Evolutionary conservation across 2,797 vertebrate genomes (phyloP), one percentile per base, ranked within the genome.

Genomic region (Agapornis canus): DNA sequence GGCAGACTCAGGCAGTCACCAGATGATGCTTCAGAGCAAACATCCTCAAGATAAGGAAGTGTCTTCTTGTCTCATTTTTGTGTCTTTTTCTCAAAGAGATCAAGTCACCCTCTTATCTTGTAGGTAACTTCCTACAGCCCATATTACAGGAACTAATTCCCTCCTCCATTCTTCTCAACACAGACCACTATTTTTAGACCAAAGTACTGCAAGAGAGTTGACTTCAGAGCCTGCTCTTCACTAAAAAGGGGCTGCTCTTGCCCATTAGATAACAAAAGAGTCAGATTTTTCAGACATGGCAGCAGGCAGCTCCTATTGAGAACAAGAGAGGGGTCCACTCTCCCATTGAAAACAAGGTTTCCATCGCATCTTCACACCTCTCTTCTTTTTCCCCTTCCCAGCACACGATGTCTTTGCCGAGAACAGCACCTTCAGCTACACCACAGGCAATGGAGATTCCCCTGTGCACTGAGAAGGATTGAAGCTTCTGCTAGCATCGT

Each of bases 71-170:
- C 29, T 61, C 29, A 72, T 56, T 91, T 78, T 61, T 65, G 27
- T n/a, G 61, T 23, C 45, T 88, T 87, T 65, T 49, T 35, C 77
- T 84, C 66, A 23, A 73, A 84, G 88, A 92, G 87, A 94, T 94
- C 95, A 80, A 94, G 89, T 86, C 82, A 66, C 64, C n/a, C 27
- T 94, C 85, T 95, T 97, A 96, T 94, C 92, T 94, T 49, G 73
- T 19, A 92, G 70, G 82, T 92, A 90, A 90, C 95, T 96, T 90
- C 82, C 77, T 94, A 45, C 37, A 94, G 92, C 66, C 80, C 66
- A 8, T 57, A 76, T 88, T 94, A 86, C 43, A 79, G 64, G 87
- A 89, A 49, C 84, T 91, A 80, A 94, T 92, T 94, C 94, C 40
- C 76, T 78, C 5, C 5, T 63, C 76, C 89, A 70, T 86, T 90